Evolutionary conservation across 2,888 invertebrate genomes (phyloP).

Genomic region (Plebejus anna): DNA sequence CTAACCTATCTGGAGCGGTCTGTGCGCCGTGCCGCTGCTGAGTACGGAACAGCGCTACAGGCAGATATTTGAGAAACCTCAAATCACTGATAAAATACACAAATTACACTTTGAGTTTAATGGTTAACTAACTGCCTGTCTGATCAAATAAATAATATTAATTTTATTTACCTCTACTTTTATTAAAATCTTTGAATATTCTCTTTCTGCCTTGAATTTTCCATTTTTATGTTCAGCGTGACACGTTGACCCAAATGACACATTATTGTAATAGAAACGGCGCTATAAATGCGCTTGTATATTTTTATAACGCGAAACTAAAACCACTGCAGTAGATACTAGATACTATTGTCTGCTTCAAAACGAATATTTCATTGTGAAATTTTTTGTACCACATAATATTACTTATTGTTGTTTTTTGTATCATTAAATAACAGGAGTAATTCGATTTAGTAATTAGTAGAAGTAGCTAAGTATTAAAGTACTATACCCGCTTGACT

Average conservation of each 20-base stretch:
- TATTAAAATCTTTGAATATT: conserved; percentile 15
- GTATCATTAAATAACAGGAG: too few species aligned
- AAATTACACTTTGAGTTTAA: too few species aligned
- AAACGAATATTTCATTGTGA: background rate
- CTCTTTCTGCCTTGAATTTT: background rate
- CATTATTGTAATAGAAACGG: conserved; percentile 11
- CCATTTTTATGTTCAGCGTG: background rate
- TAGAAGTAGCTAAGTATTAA: too few species aligned
- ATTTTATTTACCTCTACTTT: background rate
- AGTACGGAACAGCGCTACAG: too few species aligned
- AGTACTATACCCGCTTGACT: too few species aligned
- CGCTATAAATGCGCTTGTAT: conserved; percentile 8
- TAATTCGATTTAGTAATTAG: too few species aligned
- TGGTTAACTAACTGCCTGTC: too few species aligned
- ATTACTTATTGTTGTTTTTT: background rate
- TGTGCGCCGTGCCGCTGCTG: too few species aligned
- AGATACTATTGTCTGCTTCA: background rate
- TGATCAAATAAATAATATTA: too few species aligned
- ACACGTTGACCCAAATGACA: conserved; percentile 20
- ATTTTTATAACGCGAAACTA: conserved; percentile 19
- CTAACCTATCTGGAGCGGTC: too few species aligned
- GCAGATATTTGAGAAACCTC: too few species aligned
- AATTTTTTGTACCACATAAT: background rate
- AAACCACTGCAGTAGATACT: conserved; percentile 2
- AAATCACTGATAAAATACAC: too few species aligned